Conservation (phyloP, 1,140 invertebrate genomes). For the Rhopalosiphum maidis region DNA sequence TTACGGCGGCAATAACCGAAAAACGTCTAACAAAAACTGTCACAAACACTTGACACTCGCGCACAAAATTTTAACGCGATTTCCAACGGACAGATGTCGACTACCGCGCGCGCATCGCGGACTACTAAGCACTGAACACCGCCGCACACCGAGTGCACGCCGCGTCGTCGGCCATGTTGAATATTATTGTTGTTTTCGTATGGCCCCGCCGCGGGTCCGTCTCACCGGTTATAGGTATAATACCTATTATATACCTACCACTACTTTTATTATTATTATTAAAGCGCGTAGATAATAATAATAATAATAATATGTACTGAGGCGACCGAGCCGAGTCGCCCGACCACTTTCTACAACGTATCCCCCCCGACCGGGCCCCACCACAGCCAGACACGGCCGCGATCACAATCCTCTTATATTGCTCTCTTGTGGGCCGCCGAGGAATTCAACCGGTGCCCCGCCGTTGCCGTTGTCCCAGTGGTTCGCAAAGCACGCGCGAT, state of each 20-base stretch:
- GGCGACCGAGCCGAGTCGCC: background rate
- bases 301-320: background rate
- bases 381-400: background rate
- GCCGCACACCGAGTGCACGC: background rate
- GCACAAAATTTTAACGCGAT: background rate
- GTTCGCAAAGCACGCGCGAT: background rate
- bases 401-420: background rate
- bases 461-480: background rate
- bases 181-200: constrained; percentile 12
- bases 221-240: background rate
- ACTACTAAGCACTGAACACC: background rate
- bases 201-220: background rate
- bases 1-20: background rate
- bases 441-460: background rate
- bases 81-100: background rate
- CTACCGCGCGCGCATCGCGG: background rate
- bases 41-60: background rate
- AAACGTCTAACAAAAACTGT: background rate
- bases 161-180: constrained; percentile 26
- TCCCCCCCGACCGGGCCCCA: background rate
- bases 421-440: background rate
- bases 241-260: background rate
- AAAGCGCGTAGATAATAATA: background rate
- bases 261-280: background rate
- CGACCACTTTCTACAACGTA: constrained; percentile 20